Percentiles rank a stretch among this genome's conserved stretches.
These are phyloP conservation scores for Sycophila texana DNA, from an alignment of 2,888 invertebrate genomes.

Conservation along the genomic window DNA sequence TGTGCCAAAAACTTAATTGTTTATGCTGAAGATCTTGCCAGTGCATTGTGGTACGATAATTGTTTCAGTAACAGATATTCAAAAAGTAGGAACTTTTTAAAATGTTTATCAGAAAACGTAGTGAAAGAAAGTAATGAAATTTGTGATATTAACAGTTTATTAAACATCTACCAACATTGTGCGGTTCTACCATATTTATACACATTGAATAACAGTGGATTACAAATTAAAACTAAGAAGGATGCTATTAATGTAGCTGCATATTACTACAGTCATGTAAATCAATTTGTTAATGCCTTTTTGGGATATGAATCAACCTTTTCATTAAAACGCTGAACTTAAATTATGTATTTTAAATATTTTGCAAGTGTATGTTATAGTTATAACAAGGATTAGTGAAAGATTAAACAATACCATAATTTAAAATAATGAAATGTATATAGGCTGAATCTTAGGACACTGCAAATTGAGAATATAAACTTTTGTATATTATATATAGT, in stretches of 20 bases:
- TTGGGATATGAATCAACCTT: slow-evolving; percentile 8
- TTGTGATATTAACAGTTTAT: slow-evolving; percentile 59
- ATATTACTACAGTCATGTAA: slow-evolving; percentile 27
- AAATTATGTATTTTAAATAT: background rate
- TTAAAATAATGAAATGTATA: too few relatives aligned
- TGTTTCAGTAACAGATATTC: slow-evolving; percentile 57
- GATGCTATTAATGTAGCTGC: slow-evolving; percentile 53
- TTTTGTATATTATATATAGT: too few relatives aligned
- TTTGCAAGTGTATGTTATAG: background rate
- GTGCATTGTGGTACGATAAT: slow-evolving; percentile 65
- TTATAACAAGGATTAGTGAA: too few relatives aligned
- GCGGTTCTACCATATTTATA: slow-evolving; percentile 66
- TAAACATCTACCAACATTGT: slow-evolving; percentile 66
- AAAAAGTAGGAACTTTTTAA: slow-evolving; percentile 61
- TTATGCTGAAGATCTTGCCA: slow-evolving; percentile 64
- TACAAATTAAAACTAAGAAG: slow-evolving; percentile 61
- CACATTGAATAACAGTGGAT: slow-evolving; percentile 59
- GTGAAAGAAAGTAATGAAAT: slow-evolving; percentile 56
- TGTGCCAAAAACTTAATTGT: slow-evolving; percentile 56
- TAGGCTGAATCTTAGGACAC: too few relatives aligned
- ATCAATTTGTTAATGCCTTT: slow-evolving; percentile 40
- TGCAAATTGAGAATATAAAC: too few relatives aligned
- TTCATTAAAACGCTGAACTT: too few relatives aligned
- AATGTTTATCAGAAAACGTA: slow-evolving; percentile 57
- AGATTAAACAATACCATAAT: too few relatives aligned